Conservation (phyloP, 2,888 invertebrate species). For the Schrankia costaestrigalis region DNA sequence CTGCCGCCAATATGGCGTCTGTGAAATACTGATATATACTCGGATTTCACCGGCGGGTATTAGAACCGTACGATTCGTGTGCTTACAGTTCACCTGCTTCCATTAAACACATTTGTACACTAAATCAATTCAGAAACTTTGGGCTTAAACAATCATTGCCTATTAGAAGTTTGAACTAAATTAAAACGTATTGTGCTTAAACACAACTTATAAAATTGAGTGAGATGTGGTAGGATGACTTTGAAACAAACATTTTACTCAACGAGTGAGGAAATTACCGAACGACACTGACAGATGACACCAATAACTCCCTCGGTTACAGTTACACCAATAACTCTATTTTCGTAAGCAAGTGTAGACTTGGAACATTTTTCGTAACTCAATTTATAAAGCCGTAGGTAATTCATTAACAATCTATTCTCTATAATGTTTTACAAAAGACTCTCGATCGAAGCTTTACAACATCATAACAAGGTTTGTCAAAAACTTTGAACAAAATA, state of each 20-base stretch:
- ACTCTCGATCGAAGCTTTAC: constrained; percentile 15
- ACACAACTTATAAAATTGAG: constrained; percentile 44
- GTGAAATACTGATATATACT: constrained; percentile 13
- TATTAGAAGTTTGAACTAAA: no score
- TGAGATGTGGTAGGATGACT: constrained; percentile 56
- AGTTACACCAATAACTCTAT: constrained; percentile 50
- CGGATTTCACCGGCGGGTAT: constrained; percentile 14
- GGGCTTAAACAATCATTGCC: no score
- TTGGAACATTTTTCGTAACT: constrained; percentile 38
- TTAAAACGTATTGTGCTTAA: no score
- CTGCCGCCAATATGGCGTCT: constrained; percentile 3
- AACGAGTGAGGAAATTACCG: constrained; percentile 65
- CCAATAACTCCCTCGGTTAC: constrained; percentile 66
- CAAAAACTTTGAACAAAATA: constrained; percentile 17
- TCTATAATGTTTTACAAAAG: constrained; percentile 3
- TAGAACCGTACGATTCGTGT: constrained; percentile 9
- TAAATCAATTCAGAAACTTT: no score
- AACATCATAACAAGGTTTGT: constrained; percentile 9
- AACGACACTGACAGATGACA: constrained; percentile 71
- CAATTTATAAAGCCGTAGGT: constrained; percentile 30
- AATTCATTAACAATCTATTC: constrained; percentile 19
- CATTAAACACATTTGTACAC: constrained; percentile 17
- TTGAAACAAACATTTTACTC: constrained; percentile 63
- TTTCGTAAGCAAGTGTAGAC: constrained; percentile 47
- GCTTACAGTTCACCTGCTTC: constrained; percentile 30